These are phyloP conservation scores for Parnassius orleans DNA, from an alignment of 2,888 invertebrate genomes.

Conservation along the genomic window DNA sequence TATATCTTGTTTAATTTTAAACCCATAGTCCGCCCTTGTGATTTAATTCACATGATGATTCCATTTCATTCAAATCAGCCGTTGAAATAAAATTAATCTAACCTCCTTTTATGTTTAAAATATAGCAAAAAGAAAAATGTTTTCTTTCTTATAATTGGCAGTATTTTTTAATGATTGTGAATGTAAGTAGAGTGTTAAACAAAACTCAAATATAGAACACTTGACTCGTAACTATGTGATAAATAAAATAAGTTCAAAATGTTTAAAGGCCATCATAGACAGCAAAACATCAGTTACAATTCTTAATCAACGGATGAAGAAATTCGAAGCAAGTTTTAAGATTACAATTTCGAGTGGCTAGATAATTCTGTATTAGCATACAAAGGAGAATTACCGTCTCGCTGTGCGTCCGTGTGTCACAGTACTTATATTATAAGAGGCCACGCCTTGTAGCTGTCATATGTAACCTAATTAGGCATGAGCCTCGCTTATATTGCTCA, in stretches of 20 bases:
- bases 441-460: constrained; percentile 79
- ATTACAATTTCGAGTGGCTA: constrained; percentile 79
- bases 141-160: no score
- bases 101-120: no score
- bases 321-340: constrained; percentile 76
- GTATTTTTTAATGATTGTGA: no score
- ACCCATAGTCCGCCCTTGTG: no score
- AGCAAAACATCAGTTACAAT: constrained; percentile 34
- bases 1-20: no score
- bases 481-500: constrained; percentile 44
- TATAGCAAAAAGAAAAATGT: no score
- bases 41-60: no score
- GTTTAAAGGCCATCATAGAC: neutral
- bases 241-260: neutral
- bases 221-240: no score
- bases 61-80: no score
- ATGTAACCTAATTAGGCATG: constrained; percentile 77
- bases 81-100: no score
- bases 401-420: constrained; percentile 70
- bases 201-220: no score
- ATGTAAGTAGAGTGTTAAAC: no score
- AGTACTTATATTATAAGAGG: constrained; percentile 60
- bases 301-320: constrained; percentile 74
- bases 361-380: constrained; percentile 80
- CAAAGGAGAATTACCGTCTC: constrained; percentile 77